Evolutionary conservation across 37 sponge, comb jelly and placozoan genomes (phyloP).

Genomic region (Tethya wilhelma): DNA sequence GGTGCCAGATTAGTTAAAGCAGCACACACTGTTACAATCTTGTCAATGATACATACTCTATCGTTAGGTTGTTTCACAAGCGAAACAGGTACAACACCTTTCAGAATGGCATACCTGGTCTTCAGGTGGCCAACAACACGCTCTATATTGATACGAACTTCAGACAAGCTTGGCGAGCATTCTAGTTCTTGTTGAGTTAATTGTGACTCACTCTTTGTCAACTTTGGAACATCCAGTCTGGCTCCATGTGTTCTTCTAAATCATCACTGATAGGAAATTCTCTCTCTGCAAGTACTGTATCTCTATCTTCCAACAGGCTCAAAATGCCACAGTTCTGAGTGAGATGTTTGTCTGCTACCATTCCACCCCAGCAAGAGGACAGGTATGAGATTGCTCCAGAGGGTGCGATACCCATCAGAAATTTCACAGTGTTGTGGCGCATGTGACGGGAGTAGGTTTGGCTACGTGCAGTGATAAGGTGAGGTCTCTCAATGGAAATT

Average conservation of each 20-base stretch:
- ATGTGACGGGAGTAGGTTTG: conserved; percentile 47
- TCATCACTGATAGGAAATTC: conserved; percentile 38
- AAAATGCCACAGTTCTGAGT: background rate
- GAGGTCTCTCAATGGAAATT: conserved; percentile 36
- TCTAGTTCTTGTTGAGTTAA: background rate
- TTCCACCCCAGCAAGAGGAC: conserved; percentile 35
- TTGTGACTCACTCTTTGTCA: background rate
- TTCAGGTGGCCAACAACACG: conserved; percentile 20
- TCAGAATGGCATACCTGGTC: conserved; percentile 4
- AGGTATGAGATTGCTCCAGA: conserved; percentile 26
- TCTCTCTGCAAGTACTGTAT: conserved; percentile 24
- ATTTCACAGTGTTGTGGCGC: conserved; percentile 40
- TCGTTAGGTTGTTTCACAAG: background rate
- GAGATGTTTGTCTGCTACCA: conserved; percentile 9
- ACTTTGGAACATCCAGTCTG: background rate
- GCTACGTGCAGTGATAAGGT: background rate
- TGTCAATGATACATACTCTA: conserved; percentile 18
- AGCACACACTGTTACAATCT: conserved; percentile 34
- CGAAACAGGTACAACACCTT: background rate
- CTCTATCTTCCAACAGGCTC: conserved; percentile 11
- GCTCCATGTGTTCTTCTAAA: conserved; percentile 12
- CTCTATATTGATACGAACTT: conserved; percentile 30
- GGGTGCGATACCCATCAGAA: conserved; percentile 45
- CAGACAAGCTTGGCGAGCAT: conserved; percentile 3
- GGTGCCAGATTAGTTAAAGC: conserved; percentile 16